Base-by-base conservation (phyloP, 2,797 vertebrate species). In the Neosilurus mollespiculum region DNA sequence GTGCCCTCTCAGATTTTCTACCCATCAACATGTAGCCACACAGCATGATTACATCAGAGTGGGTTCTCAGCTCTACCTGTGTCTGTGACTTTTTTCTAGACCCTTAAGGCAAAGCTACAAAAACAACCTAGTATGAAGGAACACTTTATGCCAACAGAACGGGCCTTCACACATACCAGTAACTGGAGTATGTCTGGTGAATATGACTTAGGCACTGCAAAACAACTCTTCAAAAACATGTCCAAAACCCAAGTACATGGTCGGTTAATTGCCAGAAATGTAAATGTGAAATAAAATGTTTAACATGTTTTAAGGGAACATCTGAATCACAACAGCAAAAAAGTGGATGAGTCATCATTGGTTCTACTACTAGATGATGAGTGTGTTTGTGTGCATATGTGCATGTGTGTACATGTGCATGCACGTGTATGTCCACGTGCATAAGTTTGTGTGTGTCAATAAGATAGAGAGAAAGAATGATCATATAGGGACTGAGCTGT, bases 131-230 rank as follows among this genome's bases (percentile, higher is more conserved):
- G 86, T 83, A 75, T 85, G 81, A 87, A 88, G 89, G 90, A 91
- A 92, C 88, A 90, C 83, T 87, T 84, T 87, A 80, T 87, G 88
- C 87, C 91, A 89, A 90, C 88, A 91, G 83, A 86, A 69, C 82
- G 20, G 80, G 89, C 90, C 86, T 87, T 89, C 87, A 92, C 91
- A 90, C 90, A 90, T 88, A 89, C 86, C 91, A 91, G 87, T 85
- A 53, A 82, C 49, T 79, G 37, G 70, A 78, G 80, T 85, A 88
- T 90, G 91, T 89, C 88, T 86, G 87, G 18, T 49, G 58, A 80
- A 85, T 79, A 62, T 56, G 18, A 16, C 34, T 81, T 78, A 80
- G 76, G 71, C 73, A 49, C 72, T 58, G 73, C 80, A 89, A 84
- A 83, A 85, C 81, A 59, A 77, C 51, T 43, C 80, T 88, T 84